These are phyloP conservation scores for Steinernema hermaphroditum DNA, from an alignment of 2,888 invertebrate genomes.

Conservation along the genomic window DNA sequence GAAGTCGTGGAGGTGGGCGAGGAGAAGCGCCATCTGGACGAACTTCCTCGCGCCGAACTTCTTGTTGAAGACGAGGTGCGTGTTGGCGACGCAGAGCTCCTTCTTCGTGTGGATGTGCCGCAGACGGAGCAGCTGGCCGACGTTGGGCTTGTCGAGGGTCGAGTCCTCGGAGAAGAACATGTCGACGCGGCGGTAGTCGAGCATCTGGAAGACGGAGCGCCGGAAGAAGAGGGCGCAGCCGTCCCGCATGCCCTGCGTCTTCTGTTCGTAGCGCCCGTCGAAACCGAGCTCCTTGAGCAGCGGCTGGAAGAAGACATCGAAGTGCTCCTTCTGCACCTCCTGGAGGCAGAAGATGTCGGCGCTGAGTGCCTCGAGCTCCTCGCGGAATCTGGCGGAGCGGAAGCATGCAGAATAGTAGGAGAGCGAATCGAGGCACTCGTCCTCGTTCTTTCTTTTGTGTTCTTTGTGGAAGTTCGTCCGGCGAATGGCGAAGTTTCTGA, in stretches of 20 bases:
- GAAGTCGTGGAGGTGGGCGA: constrained; percentile 70
- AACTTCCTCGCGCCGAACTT: constrained; percentile 83
- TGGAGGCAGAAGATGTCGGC: constrained; percentile 63
- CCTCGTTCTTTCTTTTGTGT: neutral
- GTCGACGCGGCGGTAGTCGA: constrained; percentile 70
- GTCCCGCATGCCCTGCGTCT: constrained; percentile 71
- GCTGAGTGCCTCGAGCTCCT: constrained; percentile 46
- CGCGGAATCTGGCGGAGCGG: constrained; percentile 42
- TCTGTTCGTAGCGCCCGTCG: constrained; percentile 32
- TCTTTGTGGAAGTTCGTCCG: neutral
- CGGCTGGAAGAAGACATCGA: constrained; percentile 12
- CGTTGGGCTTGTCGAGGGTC: neutral
- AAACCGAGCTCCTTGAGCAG: constrained; percentile 4
- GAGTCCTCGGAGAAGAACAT: neutral
- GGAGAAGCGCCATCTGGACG: constrained; percentile 81
- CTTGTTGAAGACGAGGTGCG: constrained; percentile 91
- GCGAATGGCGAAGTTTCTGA: neutral
- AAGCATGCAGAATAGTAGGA: neutral
- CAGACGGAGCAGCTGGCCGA: constrained; percentile 50
- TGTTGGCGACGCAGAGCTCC: constrained; percentile 80
- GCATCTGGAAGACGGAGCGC: constrained; percentile 73
- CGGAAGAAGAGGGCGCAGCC: constrained; percentile 89
- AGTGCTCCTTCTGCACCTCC: constrained; percentile 55
- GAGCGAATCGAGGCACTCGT: neutral
- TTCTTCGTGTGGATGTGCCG: constrained; percentile 39